Conservation (phyloP, 2,113 vertebrate genomes). For the Ia io region DNA sequence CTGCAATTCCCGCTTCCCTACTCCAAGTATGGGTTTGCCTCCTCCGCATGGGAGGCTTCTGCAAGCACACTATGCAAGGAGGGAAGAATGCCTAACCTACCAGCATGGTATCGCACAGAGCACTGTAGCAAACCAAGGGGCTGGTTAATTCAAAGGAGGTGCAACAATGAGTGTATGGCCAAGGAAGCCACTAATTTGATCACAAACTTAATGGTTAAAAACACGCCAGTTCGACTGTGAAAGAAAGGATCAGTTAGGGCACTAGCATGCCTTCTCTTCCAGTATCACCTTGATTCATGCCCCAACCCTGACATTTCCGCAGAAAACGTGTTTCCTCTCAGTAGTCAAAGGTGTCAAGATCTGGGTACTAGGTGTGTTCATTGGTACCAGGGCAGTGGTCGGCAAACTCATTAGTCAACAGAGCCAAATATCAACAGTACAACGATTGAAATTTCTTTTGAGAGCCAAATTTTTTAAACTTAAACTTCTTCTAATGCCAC, state of each 20-base stretch:
- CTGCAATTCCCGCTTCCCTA: fast-evolving
- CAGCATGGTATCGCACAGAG: neutral
- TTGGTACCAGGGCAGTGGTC: too few species aligned
- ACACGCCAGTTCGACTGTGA: neutral
- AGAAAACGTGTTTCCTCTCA: neutral
- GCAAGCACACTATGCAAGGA: too few species aligned
- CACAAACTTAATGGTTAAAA: neutral
- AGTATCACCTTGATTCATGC: neutral
- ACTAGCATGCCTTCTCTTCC: too few species aligned
- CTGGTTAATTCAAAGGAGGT: neutral
- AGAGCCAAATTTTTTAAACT: too few species aligned
- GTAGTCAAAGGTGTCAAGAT: neutral
- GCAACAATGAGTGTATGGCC: neutral
- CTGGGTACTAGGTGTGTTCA: neutral
- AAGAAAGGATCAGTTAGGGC: neutral
- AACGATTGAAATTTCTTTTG: too few species aligned
- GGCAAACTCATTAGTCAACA: too few species aligned
- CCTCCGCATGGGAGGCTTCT: neutral
- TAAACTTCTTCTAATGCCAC: too few species aligned
- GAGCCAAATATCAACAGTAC: too few species aligned
- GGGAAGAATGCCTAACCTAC: neutral
- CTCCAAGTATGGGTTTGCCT: neutral
- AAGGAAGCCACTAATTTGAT: neutral
- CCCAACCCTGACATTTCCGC: neutral
- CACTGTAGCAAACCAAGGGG: neutral